phyloP scores from a whole-genome alignment of 2,888 invertebrate genomes.

The Tetragonisca angustula region DNA sequence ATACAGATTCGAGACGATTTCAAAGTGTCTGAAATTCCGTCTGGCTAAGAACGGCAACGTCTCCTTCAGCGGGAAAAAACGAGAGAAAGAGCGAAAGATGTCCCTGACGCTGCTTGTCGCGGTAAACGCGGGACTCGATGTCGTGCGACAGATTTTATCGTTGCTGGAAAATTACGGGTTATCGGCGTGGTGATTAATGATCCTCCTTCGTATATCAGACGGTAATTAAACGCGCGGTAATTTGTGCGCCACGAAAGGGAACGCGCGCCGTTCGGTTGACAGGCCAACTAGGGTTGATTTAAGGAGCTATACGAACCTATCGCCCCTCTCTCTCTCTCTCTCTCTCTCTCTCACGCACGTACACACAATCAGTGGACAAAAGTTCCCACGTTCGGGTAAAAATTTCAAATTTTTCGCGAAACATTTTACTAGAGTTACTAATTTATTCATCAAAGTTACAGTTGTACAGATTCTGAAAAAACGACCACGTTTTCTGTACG shows the following conservation, averaged over 20 bases:
- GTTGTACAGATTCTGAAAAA: too few relatives aligned
- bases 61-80: not conserved
- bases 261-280: slow-evolving; percentile 60
- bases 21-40: too few relatives aligned
- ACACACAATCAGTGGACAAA: too few relatives aligned
- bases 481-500: too few relatives aligned
- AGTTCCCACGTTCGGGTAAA: too few relatives aligned
- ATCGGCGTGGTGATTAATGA: slow-evolving; percentile 74
- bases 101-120: not conserved
- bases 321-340: not conserved
- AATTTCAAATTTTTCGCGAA: too few relatives aligned
- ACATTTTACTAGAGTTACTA: too few relatives aligned
- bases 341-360: too few relatives aligned
- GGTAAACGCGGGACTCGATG: slow-evolving; percentile 31
- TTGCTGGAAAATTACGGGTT: slow-evolving; percentile 72
- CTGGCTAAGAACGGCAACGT: too few relatives aligned
- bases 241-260: slow-evolving; percentile 64
- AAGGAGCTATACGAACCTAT: slow-evolving; percentile 67
- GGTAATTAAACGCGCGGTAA: slow-evolving; percentile 78
- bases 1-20: too few relatives aligned
- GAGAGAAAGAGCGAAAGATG: not conserved
- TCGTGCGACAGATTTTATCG: slow-evolving; percentile 74
- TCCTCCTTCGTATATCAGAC: slow-evolving; percentile 69
- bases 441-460: too few relatives aligned
- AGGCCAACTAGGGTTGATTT: slow-evolving; percentile 75